Evolutionary conservation across 2,113 vertebrate species (phyloP), one percentile per base, ranked within the genome.

Genomic region (Dunckerocampus dactyliophorus): DNA sequence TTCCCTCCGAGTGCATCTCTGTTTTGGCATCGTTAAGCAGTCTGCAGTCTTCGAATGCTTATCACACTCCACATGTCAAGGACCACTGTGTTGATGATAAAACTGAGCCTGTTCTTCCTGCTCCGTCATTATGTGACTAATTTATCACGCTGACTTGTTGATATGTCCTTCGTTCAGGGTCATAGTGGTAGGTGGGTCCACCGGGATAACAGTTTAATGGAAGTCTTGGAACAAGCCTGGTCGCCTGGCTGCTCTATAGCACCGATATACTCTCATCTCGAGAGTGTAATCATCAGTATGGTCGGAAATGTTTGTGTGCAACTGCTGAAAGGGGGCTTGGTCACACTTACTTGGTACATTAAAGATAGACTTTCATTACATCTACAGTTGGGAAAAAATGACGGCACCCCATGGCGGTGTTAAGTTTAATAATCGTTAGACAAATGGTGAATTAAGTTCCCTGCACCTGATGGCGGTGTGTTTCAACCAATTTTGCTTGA

Each of bases 91-190:
- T 63, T 68, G 60, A 54, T 63, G 77, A 81, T 81, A 73, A 75
- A 84, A 81, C 50, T 65, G 72, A 77, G 75, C 62, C 77, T 54
- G 68, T 60, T 83, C 68, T 81, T 85, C 80, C 81, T 76, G 83
- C 69, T 84, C 76, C 53, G 51, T 85, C 81, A 77, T 84, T 76
- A 76, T 75, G 76, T 39, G 9, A 69, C 59, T 63, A 65, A 85
- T 85, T 82, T 77, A 84, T 82, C 77, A 71, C 63, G 39, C 16
- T 0, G 53, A 39, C 49, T 66, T 76, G 77, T 87, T 80, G 47
- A 75, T 75, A 61, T 72, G 75, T 82, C 67, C 65, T 73, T 72
- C 70, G 68, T 56, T n/a, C 12, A 34, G 55, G 28, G 63, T 74
- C 54, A 65, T 72, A 42, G 34, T 57, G 49, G 21, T 53, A 43